Conservation (phyloP, 2,113 vertebrate genomes). For the Vimba vimba region DNA sequence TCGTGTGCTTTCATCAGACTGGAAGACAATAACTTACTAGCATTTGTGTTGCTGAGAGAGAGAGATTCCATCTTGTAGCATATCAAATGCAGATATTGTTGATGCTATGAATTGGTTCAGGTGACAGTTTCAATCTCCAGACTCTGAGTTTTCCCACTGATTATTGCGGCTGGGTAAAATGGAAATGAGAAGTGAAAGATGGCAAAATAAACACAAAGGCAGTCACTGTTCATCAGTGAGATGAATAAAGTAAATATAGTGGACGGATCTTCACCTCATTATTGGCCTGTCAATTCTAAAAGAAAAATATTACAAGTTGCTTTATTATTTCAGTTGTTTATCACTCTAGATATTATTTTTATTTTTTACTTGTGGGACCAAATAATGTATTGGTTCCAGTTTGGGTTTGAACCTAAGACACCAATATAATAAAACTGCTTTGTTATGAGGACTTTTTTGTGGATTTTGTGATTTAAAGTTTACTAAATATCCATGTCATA, state of each 20-base stretch:
- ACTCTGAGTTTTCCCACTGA: neutral
- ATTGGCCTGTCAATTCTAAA: slow-evolving; percentile 3
- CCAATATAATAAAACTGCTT: neutral
- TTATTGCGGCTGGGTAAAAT: neutral
- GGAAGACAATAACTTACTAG: neutral
- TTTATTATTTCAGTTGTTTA: neutral
- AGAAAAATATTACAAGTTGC: neutral
- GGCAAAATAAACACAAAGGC: slow-evolving; percentile 32
- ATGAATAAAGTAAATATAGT: slow-evolving; percentile 10
- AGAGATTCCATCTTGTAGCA: neutral
- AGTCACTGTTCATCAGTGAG: neutral
- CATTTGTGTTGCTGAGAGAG: neutral
- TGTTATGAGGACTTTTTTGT: neutral
- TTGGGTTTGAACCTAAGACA: neutral
- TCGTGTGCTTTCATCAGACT: neutral
- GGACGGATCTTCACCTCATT: neutral
- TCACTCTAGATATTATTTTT: neutral
- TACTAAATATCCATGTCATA: neutral
- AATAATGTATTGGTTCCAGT: neutral
- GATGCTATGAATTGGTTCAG: neutral
- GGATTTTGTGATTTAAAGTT: neutral
- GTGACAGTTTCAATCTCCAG: slow-evolving; percentile 25
- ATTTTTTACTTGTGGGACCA: neutral
- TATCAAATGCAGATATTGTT: neutral
- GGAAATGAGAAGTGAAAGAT: slow-evolving; percentile 21